phyloP scores from a whole-genome alignment of 2,113 vertebrate genomes.

The Chauna torquata region DNA sequence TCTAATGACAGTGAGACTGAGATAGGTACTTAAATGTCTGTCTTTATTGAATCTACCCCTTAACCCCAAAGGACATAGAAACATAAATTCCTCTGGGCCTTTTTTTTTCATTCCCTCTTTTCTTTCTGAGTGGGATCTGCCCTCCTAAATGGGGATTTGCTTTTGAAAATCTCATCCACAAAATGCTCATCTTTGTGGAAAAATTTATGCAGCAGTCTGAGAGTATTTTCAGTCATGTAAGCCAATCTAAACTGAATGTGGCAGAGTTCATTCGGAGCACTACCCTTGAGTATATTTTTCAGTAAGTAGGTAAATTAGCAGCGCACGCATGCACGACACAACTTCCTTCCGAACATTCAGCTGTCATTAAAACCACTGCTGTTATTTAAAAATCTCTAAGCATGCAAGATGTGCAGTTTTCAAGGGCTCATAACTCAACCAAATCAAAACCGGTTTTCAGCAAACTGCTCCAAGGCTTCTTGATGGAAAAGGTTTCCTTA shows the following conservation, averaged over 20 bases:
- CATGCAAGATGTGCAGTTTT: neutral
- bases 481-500: conserved; percentile 17
- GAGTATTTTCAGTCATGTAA: neutral
- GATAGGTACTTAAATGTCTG: neutral
- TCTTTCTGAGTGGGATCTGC: neutral
- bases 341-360: conserved; percentile 52
- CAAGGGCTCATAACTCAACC: conserved; percentile 45
- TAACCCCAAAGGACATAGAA: neutral
- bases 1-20: neutral
- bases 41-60: neutral
- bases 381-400: neutral
- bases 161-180: conserved; percentile 27
- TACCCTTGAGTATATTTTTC: conserved; percentile 57
- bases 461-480: neutral
- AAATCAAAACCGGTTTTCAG: conserved; percentile 61
- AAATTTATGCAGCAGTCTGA: neutral
- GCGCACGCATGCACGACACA: neutral
- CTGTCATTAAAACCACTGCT: conserved; percentile 43
- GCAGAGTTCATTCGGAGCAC: conserved; percentile 43
- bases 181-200: neutral
- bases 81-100: neutral
- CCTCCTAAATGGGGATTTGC: neutral
- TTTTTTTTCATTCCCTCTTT: neutral
- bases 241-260: conserved; percentile 39
- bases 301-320: conserved; percentile 61